Evolutionary conservation across 2,797 vertebrate genomes (phyloP).

Genomic region (Platyrinchus mystaceus): DNA sequence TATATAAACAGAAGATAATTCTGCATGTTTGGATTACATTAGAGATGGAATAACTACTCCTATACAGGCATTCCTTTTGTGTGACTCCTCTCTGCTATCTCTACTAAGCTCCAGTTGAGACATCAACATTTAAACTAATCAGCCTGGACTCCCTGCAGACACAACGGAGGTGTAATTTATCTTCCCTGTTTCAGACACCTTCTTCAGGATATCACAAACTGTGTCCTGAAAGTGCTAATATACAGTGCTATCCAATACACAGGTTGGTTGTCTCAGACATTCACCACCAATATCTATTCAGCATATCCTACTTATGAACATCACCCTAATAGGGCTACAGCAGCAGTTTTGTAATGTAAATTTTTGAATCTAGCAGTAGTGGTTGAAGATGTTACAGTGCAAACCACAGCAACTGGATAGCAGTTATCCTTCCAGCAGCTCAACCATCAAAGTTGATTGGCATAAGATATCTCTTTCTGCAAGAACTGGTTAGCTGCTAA

Average conservation of each 20-base stretch:
- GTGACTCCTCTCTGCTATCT: background rate
- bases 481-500: background rate
- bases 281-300: background rate
- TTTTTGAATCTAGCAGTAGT: background rate
- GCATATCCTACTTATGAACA: background rate
- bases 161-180: background rate
- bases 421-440: background rate
- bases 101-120: constrained; percentile 8
- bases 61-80: background rate
- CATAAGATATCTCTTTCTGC: background rate
- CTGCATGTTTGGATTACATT: background rate
- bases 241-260: background rate
- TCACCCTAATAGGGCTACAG: background rate
- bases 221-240: constrained; percentile 7
- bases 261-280: background rate
- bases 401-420: background rate
- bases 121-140: constrained; percentile 38
- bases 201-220: constrained; percentile 41
- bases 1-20: background rate
- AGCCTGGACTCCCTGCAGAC: background rate
- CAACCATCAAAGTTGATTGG: background rate
- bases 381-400: background rate
- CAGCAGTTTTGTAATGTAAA: background rate
- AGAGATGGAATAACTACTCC: background rate
- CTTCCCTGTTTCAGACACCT: constrained; percentile 35